These are phyloP conservation scores for Dolichopus griseipennis DNA, from an alignment of 2,888 invertebrate genomes.

Conservation along the genomic window DNA sequence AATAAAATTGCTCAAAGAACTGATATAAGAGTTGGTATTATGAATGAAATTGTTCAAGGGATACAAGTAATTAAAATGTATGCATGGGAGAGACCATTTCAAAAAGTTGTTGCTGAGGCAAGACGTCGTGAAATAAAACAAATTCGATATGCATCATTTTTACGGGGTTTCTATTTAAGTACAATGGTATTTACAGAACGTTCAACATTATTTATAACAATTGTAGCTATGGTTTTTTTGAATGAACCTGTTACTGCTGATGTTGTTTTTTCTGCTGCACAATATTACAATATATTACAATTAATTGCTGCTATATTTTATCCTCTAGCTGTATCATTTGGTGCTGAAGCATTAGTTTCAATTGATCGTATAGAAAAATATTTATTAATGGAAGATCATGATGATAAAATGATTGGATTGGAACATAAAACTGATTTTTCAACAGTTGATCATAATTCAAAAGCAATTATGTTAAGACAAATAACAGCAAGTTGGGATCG, in stretches of 20 bases:
- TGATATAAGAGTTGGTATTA: conserved; percentile 81
- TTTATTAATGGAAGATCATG: conserved; percentile 49
- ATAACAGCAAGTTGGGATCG: conserved; percentile 46
- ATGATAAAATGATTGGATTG: conserved; percentile 33
- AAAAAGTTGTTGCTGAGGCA: conserved; percentile 66
- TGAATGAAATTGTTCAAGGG: conserved; percentile 90
- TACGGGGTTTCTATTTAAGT: conserved; percentile 57
- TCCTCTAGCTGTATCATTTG: conserved; percentile 49
- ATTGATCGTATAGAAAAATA: conserved; percentile 51
- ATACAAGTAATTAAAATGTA: conserved; percentile 97
- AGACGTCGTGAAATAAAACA: conserved; percentile 59
- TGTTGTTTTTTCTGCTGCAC: conserved; percentile 66
- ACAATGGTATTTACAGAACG: conserved; percentile 76
- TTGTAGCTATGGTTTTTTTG: conserved; percentile 65
- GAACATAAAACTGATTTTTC: conserved; percentile 31
- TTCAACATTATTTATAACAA: conserved; percentile 70
- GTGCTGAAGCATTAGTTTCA: conserved; percentile 50
- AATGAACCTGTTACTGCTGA: conserved; percentile 56
- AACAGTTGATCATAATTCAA: conserved; percentile 24
- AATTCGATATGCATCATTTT: conserved; percentile 55
- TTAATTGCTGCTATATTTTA: conserved; percentile 52
- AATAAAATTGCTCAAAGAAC: conserved; percentile 74
- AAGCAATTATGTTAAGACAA: conserved; percentile 41
- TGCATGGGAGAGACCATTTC: conserved; percentile 89
- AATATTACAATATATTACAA: conserved; percentile 67